Base-by-base conservation (phyloP, 2,113 vertebrate genomes). In the Electrona antarctica region DNA sequence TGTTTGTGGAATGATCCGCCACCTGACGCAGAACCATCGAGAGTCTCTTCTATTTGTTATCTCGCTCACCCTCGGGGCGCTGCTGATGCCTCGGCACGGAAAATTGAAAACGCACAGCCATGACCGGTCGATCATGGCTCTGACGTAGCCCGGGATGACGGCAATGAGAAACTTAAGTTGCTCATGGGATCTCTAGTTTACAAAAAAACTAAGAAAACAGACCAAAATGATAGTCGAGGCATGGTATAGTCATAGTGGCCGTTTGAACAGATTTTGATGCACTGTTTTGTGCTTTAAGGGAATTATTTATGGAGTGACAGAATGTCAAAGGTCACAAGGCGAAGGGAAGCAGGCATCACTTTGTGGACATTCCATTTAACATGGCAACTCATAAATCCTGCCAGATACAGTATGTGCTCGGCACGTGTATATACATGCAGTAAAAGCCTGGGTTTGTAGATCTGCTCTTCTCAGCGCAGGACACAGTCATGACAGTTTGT, bases 51-150 rank as follows among this genome's bases (percentile, higher is more conserved):
- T 77, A 67, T 78, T 81, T 86, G 78, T 81, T 83, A 83, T 88
- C 83, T 67, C 64, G 61, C 60, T 63, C 59, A 21, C 81, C 77
- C 73, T 84, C 79, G 74, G 79, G 5, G 84, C 84, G 49, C 57
- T 15, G 57, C 33, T 41, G 33, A 41, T 7, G 77, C 82, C 76
- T 77, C 47, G 65, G 75, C 81, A 69, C 64, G 68, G 82, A 86
- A 86, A 85, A 87, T 87, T 87, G 83, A 85, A 88, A 88, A 78
- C 47, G 50, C 80, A 41, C 76, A 47, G 64, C 77, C 58, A 67
- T 88, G 78, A 86, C 80, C 21, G 64, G 85, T 73, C n/a, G 60
- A 78, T 56, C 83, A 54, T 74, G 60, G 79, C 84, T 88, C 84
- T 21, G 21, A 58, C 52, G 78, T 63, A 79, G 69, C 72, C 71